Percentiles rank a stretch among this genome's conserved stretches.
Evolutionary conservation across 2,113 vertebrate genomes (phyloP).

Genomic region (Melospiza melodia): DNA sequence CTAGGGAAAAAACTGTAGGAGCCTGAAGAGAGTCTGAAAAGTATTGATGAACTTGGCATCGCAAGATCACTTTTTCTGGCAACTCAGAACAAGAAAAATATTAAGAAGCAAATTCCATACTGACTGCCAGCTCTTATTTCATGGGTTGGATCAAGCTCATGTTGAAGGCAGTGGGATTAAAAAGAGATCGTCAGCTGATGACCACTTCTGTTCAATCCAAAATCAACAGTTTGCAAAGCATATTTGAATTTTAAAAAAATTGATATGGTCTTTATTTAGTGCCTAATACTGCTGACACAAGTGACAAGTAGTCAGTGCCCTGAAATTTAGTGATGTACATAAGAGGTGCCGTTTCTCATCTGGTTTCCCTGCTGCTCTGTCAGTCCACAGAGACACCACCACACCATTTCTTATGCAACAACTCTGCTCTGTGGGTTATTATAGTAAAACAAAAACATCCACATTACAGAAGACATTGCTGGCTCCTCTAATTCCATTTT

Average conservation of each 20-base stretch:
- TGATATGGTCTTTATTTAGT: not conserved
- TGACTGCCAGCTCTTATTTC: not conserved
- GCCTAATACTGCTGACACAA: not conserved
- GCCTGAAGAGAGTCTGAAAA: not conserved
- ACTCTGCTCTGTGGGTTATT: not conserved
- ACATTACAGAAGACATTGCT: not conserved
- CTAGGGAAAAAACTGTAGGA: not conserved
- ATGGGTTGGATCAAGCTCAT: not conserved
- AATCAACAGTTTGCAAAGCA: not conserved
- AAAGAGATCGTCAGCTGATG: not conserved
- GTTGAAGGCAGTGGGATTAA: not conserved
- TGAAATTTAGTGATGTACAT: not conserved
- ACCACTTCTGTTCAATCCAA: not conserved
- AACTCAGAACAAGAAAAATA: not conserved
- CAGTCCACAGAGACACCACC: fast-evolving
- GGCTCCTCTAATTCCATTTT: not conserved
- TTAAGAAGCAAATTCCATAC: not conserved
- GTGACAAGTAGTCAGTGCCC: not conserved
- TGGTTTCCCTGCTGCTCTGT: not conserved
- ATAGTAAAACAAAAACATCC: not conserved
- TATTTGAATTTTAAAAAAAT: not conserved
- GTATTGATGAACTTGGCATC: not conserved
- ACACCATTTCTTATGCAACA: fast-evolving
- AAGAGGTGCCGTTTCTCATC: not conserved
- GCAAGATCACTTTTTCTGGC: not conserved